Conservation (phyloP, 2,113 vertebrate species). For the Leuciscus idus region DNA sequence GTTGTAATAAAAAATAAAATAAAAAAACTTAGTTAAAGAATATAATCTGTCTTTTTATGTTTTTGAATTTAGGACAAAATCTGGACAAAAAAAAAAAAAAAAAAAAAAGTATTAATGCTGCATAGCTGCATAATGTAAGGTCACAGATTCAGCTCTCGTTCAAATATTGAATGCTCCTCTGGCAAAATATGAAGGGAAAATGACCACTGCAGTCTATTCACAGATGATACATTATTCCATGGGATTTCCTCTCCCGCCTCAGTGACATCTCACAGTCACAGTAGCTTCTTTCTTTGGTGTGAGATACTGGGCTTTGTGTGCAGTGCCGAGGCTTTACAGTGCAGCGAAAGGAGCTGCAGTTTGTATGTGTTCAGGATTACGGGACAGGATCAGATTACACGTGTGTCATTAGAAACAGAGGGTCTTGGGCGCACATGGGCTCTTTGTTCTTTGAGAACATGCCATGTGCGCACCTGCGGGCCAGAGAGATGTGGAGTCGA, state of each 20-base stretch:
- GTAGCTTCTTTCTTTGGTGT: not conserved
- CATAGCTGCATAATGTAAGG: too few species aligned
- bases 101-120: too few species aligned
- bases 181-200: slow-evolving; percentile 1
- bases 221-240: slow-evolving; percentile 3
- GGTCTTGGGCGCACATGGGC: slow-evolving; percentile 19
- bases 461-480: slow-evolving; percentile 40
- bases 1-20: too few species aligned
- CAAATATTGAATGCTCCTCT: not conserved
- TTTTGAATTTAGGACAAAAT: too few species aligned
- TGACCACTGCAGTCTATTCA: slow-evolving; percentile 15
- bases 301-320: slow-evolving; percentile 4
- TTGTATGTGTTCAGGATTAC: slow-evolving; percentile 26
- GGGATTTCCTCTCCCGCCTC: not conserved
- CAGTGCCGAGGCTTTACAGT: not conserved
- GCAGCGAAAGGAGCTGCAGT: not conserved
- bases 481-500: not conserved
- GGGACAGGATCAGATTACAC: slow-evolving; percentile 27
- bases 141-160: not conserved
- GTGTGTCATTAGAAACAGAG: slow-evolving; percentile 29
- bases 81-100: too few species aligned
- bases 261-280: not conserved
- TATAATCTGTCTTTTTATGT: too few species aligned
- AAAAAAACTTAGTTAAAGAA: too few species aligned
- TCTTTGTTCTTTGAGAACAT: slow-evolving; percentile 52